phyloP scores from a whole-genome alignment of 2,888 invertebrate genomes.

The Campoplex capitator region DNA sequence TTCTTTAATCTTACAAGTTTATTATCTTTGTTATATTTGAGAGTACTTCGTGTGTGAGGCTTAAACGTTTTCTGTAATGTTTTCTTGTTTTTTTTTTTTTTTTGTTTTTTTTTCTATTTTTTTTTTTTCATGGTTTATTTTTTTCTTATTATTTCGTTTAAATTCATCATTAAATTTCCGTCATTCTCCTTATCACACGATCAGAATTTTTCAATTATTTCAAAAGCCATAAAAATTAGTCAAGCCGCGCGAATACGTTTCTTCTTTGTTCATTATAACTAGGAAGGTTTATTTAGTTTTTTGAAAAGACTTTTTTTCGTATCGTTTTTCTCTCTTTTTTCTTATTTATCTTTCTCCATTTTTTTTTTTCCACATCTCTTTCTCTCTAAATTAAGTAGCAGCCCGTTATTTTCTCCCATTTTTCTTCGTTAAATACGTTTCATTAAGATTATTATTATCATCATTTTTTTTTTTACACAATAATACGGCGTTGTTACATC shows the following conservation, averaged over 20 bases:
- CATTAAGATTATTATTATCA: constrained; percentile 61
- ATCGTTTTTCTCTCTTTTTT: constrained; percentile 44
- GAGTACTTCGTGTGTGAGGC: constrained; percentile 66
- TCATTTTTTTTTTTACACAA: constrained; percentile 72
- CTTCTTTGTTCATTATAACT: constrained; percentile 58
- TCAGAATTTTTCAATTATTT: constrained; percentile 53
- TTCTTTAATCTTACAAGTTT: constrained; percentile 65
- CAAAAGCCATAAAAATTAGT: constrained; percentile 70
- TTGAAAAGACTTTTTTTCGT: constrained; percentile 22
- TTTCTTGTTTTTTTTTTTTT: constrained; percentile 33
- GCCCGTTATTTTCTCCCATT: constrained; percentile 14
- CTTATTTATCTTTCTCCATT: constrained; percentile 46
- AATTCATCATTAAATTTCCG: constrained; percentile 65
- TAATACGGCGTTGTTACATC: constrained; percentile 76
- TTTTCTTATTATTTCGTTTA: constrained; percentile 45
- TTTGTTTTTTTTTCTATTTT: constrained; percentile 29
- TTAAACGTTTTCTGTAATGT: constrained; percentile 11
- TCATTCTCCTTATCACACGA: constrained; percentile 61
- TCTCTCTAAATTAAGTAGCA: not conserved
- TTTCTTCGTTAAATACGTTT: constrained; percentile 58
- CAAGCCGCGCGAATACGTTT: constrained; percentile 66
- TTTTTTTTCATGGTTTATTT: constrained; percentile 42
- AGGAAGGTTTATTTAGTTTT: constrained; percentile 49
- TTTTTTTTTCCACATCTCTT: not conserved
- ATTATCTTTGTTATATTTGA: constrained; percentile 67